Base-by-base conservation (phyloP, 2,797 vertebrate genomes). In the Cirrhinus mrigala region DNA sequence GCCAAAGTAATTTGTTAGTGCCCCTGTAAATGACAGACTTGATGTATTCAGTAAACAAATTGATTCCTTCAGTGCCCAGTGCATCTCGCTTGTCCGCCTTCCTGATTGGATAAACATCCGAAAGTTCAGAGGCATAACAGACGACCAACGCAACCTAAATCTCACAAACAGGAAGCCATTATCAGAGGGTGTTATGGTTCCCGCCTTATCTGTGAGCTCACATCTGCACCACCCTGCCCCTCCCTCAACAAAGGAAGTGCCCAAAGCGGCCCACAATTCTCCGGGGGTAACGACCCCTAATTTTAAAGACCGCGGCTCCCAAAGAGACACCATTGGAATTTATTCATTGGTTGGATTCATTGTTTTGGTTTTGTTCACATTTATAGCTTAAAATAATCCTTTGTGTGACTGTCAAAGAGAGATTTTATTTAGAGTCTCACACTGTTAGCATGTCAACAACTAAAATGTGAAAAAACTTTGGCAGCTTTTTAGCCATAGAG, bases 91-190 rank as follows among this genome's bases (percentile, higher is more conserved):
- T 8, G 56, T 24, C 37, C 46, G 0, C 56, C n/a, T 27, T 76
- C 18, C 76, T 76, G 76, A 70, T 73, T 20, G 66, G 91, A 94
- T 94, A 94, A 94, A 91, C 90, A 85, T 10, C 81, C 12, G 87
- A 27, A 81, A 76, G 82, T 93, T 94, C 91, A 93, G 93, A 94
- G 92, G 89, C 22, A 58, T 91, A 54, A 37, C 75, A 90, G 91
- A 89, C 86, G 87, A 90, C 90, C 88, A 91, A 92, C 91, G 91
- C 91, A 90, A 86, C 18, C 18, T 52, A 80, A 90, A 91, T 64
- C 91, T 93, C 91, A 93, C 90, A 92, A 94, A 95, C 95, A 95
- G 94, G 95, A 95, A 95, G 91, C 88, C 89, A 92, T 95, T 95
- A 94, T 93, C 90, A 93, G 87, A 66, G 82, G 92, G 91, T 90